phyloP scores from a whole-genome alignment of 2,888 invertebrate genomes.

The Apodemia duryi region DNA sequence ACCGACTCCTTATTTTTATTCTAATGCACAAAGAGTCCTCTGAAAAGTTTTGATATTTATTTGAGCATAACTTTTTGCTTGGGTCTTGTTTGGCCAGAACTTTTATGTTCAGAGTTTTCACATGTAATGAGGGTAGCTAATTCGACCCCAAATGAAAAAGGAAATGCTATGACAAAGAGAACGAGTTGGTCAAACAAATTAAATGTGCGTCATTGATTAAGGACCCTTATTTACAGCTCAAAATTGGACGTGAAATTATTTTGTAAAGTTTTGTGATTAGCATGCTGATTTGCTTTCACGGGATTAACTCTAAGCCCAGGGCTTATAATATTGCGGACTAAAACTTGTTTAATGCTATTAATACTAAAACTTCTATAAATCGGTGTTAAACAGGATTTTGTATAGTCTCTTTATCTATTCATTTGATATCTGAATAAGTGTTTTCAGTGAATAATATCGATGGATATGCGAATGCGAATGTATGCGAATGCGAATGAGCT shows the following conservation, averaged over 20 bases:
- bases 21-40: constrained; percentile 17
- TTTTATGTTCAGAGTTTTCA: constrained; percentile 24
- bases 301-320: background rate
- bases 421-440: too few relatives aligned
- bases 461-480: too few relatives aligned
- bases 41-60: constrained; percentile 25
- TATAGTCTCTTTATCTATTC: too few relatives aligned
- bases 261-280: background rate
- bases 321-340: background rate
- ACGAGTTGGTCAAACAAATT: constrained; percentile 15
- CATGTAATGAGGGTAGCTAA: constrained; percentile 26
- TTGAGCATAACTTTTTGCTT: constrained; percentile 27
- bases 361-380: too few relatives aligned
- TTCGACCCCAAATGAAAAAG: constrained; percentile 16
- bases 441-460: too few relatives aligned
- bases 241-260: constrained; percentile 8
- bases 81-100: constrained; percentile 21
- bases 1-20: constrained; percentile 12
- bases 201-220: constrained; percentile 9
- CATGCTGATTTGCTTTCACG: background rate
- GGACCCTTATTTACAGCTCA: constrained; percentile 13
- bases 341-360: background rate
- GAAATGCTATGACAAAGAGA: constrained; percentile 12
- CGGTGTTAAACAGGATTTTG: too few relatives aligned
- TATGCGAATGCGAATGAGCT: too few relatives aligned